A percentile compares a stretch with the other conserved stretches of the same genome.
Evolutionary conservation across 2,113 vertebrate genomes (phyloP).

Genomic region (Poecile atricapillus): DNA sequence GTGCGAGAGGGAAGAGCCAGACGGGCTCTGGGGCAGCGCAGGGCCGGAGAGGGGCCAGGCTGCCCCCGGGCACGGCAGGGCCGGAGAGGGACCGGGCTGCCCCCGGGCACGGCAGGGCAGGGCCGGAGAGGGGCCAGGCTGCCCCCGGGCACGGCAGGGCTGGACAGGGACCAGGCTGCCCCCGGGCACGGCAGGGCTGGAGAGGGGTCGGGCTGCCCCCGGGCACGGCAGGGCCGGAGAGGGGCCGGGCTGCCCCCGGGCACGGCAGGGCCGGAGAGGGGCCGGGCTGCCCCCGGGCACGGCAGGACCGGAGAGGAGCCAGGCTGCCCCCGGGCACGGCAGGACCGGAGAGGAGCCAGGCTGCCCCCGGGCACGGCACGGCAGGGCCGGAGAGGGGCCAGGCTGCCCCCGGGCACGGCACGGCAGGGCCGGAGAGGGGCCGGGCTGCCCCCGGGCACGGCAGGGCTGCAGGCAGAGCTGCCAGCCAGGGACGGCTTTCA

Average conservation of each 20-base stretch:
- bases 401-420: no score
- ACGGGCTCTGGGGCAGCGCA: rapidly evolving
- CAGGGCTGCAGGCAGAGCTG: background rate
- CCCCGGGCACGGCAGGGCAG: rapidly evolving
- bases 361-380: no score
- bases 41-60: background rate
- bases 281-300: no score
- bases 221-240: no score
- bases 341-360: no score
- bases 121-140: background rate
- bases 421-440: background rate
- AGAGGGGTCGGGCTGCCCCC: background rate
- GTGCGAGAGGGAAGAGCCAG: background rate
- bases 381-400: no score
- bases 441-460: background rate
- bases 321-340: no score
- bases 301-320: no score
- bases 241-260: no score
- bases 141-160: background rate
- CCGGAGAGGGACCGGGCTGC: no score
- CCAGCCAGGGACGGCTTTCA: background rate
- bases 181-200: background rate
- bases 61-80: background rate
- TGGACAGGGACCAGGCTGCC: no score
- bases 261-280: no score